Evolutionary conservation across 2,888 invertebrate genomes (phyloP).

Genomic region (Callyntrura guangdongensis): DNA sequence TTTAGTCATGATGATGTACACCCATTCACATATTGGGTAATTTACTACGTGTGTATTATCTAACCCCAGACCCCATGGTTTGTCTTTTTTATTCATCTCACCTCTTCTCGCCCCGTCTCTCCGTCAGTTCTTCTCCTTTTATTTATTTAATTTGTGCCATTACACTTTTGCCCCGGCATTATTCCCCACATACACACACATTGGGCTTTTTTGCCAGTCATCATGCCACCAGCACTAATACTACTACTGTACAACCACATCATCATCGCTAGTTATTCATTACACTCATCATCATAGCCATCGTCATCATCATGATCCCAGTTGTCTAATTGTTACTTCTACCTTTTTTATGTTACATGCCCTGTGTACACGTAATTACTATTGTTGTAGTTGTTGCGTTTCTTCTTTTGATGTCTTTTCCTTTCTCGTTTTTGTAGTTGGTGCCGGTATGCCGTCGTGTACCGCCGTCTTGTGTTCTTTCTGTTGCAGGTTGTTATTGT

Average conservation of each 20-base stretch:
- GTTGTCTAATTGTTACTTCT: slow-evolving; percentile 74
- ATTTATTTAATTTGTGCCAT: slow-evolving; percentile 67
- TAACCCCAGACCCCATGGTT: slow-evolving; percentile 38
- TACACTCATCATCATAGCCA: slow-evolving; percentile 44
- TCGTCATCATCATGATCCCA: slow-evolving; percentile 62
- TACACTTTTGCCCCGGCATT: slow-evolving; percentile 47
- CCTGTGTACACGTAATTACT: slow-evolving; percentile 75
- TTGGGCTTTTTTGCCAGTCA: slow-evolving; percentile 64
- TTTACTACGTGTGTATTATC: slow-evolving; percentile 50
- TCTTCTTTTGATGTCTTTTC: slow-evolving; percentile 40
- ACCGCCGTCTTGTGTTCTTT: slow-evolving; percentile 34
- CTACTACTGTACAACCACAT: not conserved
- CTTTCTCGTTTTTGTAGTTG: slow-evolving; percentile 62
- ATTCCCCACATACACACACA: slow-evolving; percentile 14
- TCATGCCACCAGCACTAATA: not conserved
- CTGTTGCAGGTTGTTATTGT: not conserved
- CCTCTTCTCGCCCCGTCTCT: not conserved
- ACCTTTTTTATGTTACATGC: slow-evolving; percentile 75
- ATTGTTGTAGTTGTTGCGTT: slow-evolving; percentile 52
- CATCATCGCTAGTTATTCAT: not conserved
- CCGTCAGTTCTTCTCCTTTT: not conserved
- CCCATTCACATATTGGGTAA: not conserved
- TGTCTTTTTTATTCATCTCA: not conserved
- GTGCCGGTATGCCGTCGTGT: slow-evolving; percentile 73
- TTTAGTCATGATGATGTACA: slow-evolving; percentile 20